Evolutionary conservation across 2,797 vertebrate genomes (phyloP).

Genomic region (Micropoecilia bifurca): DNA sequence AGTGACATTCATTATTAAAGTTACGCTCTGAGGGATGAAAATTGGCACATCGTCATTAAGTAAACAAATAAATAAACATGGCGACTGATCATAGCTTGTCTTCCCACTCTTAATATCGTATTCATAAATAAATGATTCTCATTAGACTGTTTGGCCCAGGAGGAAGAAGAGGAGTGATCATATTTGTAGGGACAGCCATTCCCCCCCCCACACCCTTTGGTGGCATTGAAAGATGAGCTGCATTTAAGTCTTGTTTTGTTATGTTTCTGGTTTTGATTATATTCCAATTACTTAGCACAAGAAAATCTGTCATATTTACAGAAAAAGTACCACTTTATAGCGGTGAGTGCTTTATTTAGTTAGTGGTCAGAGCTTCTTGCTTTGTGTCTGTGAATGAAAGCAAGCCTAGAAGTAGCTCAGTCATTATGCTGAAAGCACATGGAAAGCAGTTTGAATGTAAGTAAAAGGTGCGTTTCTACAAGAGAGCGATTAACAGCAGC

Average conservation of each 20-base stretch:
- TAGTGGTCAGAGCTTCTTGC: neutral
- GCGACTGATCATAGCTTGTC: neutral
- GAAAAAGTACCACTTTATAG: neutral
- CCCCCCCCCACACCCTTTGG: neutral
- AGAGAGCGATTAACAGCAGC: neutral
- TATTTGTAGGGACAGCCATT: neutral
- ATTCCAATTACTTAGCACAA: neutral
- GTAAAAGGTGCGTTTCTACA: neutral
- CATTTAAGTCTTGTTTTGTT: neutral
- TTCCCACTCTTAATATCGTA: neutral
- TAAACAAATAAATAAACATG: neutral
- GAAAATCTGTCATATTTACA: neutral
- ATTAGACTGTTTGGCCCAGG: neutral
- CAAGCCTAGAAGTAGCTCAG: neutral
- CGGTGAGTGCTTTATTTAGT: neutral
- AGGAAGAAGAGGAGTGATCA: neutral
- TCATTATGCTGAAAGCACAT: neutral
- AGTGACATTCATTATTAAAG: conserved; percentile 2
- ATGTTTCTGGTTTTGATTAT: neutral
- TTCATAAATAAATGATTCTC: neutral
- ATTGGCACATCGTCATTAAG: neutral
- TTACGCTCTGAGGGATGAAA: neutral
- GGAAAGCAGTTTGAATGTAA: neutral
- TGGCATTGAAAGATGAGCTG: neutral
- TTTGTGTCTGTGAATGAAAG: neutral